Conservation (phyloP, 1,140 invertebrate species). For the Brachionus koreanus region DNA sequence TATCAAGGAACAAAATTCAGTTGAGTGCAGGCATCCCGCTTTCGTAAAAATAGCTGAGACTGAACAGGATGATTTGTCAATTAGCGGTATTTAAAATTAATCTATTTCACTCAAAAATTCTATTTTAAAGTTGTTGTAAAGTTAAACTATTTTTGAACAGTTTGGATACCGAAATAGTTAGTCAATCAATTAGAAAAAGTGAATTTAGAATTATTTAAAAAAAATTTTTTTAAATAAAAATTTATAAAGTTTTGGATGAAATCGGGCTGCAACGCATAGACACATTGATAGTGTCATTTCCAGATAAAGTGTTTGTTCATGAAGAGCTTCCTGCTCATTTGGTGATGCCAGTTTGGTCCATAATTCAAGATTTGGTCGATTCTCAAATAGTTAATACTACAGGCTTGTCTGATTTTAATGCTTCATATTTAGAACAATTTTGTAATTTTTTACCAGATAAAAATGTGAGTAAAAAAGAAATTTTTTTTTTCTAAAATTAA, state of each 20-base stretch:
- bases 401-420: slow-evolving; percentile 25
- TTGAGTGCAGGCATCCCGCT: slow-evolving; percentile 4
- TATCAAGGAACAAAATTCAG: neutral
- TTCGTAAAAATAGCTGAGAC: neutral
- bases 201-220: too few species aligned
- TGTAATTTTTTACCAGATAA: slow-evolving; percentile 22
- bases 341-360: slow-evolving; percentile 22
- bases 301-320: slow-evolving; percentile 32
- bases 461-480: slow-evolving; percentile 8
- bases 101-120: neutral
- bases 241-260: slow-evolving; percentile 5
- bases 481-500: neutral
- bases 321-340: neutral
- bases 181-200: slow-evolving; percentile 5
- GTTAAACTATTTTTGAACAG: slow-evolving; percentile 33
- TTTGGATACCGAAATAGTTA: neutral
- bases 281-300: slow-evolving; percentile 23
- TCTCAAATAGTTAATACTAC: neutral
- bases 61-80: neutral
- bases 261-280: neutral
- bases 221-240: neutral
- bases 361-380: neutral
- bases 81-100: neutral
- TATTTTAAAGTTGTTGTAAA: neutral
- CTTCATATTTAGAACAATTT: slow-evolving; percentile 29